Percentiles rank a stretch among this genome's conserved stretches.
Conservation (phyloP, 2,113 vertebrate species). For the Hipposideros armiger region DNA sequence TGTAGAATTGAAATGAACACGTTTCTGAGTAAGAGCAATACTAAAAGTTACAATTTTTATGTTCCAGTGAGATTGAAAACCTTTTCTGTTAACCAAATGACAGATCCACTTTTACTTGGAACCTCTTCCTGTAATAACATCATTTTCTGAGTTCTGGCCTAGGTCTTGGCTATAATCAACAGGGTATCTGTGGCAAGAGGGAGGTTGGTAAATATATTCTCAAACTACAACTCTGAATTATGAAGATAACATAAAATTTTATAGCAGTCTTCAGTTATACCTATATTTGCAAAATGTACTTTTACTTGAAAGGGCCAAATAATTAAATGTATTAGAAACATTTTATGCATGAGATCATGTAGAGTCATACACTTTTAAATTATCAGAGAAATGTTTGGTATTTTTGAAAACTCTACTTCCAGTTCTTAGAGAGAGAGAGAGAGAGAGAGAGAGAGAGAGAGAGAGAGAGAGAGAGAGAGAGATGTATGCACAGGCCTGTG, state of each 20-base stretch:
- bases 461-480: too few relatives aligned
- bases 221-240: neutral
- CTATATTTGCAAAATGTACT: slow-evolving; percentile 2
- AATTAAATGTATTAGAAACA: neutral
- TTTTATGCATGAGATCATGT: neutral
- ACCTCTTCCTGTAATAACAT: neutral
- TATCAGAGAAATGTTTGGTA: neutral
- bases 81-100: neutral
- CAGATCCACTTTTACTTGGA: neutral
- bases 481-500: neutral
- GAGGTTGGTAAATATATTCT: neutral
- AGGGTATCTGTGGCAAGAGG: neutral
- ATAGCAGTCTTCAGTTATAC: neutral
- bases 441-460: too few relatives aligned
- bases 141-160: neutral
- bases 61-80: neutral
- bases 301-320: neutral
- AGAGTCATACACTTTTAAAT: neutral
- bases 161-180: neutral
- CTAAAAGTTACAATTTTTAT: neutral
- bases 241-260: neutral
- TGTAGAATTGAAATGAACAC: neutral
- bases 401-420: slow-evolving; percentile 12
- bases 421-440: too few relatives aligned
- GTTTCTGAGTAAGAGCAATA: neutral